Conservation (phyloP, 2,113 vertebrate genomes). For the Hemiprocne comata region DNA sequence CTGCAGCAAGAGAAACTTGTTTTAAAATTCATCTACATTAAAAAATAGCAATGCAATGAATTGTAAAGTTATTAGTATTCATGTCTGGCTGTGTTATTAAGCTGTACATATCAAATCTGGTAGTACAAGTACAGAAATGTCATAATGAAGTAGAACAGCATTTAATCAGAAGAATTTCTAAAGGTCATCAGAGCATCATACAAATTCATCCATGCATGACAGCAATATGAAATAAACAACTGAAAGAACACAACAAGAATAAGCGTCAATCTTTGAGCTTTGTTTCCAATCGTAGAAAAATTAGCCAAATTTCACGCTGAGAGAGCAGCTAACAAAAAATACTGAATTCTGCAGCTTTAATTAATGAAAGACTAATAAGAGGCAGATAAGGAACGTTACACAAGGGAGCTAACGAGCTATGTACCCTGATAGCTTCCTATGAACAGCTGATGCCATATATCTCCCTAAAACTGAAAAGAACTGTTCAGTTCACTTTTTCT, state of each 20-base stretch:
- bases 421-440: not conserved
- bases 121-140: constrained; percentile 77
- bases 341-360: constrained; percentile 26
- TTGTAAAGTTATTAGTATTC: constrained; percentile 82
- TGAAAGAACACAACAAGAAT: constrained; percentile 42
- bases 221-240: constrained; percentile 69
- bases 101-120: constrained; percentile 78
- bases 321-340: constrained; percentile 20
- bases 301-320: constrained; percentile 35
- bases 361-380: constrained; percentile 66
- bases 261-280: constrained; percentile 47
- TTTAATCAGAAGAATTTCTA: constrained; percentile 79
- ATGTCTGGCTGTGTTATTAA: constrained; percentile 79
- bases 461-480: constrained; percentile 14
- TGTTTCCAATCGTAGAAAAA: constrained; percentile 33
- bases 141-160: constrained; percentile 73
- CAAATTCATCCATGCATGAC: constrained; percentile 67
- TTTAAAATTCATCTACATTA: constrained; percentile 84
- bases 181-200: constrained; percentile 77
- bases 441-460: not conserved
- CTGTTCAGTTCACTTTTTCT: not conserved
- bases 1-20: constrained; percentile 80
- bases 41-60: constrained; percentile 77
- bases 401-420: constrained; percentile 30
- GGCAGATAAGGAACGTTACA: constrained; percentile 31